phyloP scores from a whole-genome alignment of 1,140 invertebrate genomes.

The Polyergus mexicanus region DNA sequence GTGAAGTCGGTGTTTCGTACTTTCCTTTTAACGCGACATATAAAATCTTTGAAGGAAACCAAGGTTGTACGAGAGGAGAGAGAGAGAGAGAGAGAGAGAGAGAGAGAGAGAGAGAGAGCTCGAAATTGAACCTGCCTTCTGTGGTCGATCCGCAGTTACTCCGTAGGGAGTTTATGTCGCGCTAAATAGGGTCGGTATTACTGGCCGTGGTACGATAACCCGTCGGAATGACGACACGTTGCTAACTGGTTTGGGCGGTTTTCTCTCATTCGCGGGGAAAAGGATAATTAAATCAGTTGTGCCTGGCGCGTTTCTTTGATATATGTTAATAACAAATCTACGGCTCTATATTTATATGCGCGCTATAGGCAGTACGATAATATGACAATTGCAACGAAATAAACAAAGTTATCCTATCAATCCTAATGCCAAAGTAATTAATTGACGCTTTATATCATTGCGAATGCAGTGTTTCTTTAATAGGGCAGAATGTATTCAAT shows the following conservation, averaged over 20 bases:
- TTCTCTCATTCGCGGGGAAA: slow-evolving; percentile 27
- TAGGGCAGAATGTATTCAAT: background rate
- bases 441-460: background rate
- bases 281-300: slow-evolving; percentile 67
- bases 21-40: slow-evolving; percentile 39
- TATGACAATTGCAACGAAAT: slow-evolving; percentile 2
- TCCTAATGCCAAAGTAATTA: background rate
- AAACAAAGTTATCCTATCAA: background rate
- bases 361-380: background rate
- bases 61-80: no score
- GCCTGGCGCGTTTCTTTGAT: slow-evolving; percentile 52
- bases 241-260: background rate
- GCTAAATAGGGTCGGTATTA: slow-evolving; percentile 60
- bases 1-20: background rate
- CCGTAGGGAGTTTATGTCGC: slow-evolving; percentile 56
- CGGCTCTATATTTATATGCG: slow-evolving; percentile 27
- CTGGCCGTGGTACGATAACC: slow-evolving; percentile 37
- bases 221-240: background rate
- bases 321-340: slow-evolving; percentile 57
- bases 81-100: no score
- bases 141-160: background rate
- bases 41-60: slow-evolving; percentile 29
- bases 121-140: slow-evolving; percentile 27
- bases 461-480: background rate
- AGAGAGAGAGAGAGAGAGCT: no score